Conservation (phyloP, 2,888 invertebrate genomes). For the Mesodorylaimus sp. region DNA sequence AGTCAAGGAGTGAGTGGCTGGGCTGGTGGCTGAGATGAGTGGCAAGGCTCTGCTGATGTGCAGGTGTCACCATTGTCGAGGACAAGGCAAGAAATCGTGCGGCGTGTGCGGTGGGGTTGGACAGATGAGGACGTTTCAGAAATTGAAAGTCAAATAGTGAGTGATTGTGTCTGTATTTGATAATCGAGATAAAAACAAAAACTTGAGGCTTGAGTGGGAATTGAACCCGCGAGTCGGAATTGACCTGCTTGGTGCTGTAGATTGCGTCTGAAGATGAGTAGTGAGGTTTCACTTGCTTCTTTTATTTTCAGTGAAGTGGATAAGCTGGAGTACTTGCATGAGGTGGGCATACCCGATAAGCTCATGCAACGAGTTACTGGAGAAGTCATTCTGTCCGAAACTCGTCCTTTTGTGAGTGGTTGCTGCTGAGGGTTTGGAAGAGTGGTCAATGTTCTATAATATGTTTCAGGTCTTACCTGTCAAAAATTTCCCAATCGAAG, state of each 20-base stretch:
- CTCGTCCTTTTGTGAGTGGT: slow-evolving; percentile 19
- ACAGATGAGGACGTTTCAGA: slow-evolving; percentile 19
- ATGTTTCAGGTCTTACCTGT: slow-evolving; percentile 23
- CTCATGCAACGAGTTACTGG: slow-evolving; percentile 16
- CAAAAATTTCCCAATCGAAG: slow-evolving; percentile 19
- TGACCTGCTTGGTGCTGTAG: too few relatives aligned
- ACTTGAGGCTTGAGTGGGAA: too few relatives aligned
- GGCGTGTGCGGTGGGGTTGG: slow-evolving; percentile 25
- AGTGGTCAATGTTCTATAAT: neutral
- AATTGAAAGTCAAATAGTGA: slow-evolving; percentile 26
- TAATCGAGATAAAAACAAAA: neutral
- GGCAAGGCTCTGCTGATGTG: too few relatives aligned
- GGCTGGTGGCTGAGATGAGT: neutral
- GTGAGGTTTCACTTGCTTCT: too few relatives aligned
- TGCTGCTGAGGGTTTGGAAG: neutral
- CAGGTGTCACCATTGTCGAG: slow-evolving; percentile 27
- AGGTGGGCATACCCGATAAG: slow-evolving; percentile 21
- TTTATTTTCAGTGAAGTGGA: slow-evolving; percentile 24
- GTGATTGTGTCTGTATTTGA: neutral
- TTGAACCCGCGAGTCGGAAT: too few relatives aligned
- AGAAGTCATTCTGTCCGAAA: slow-evolving; percentile 11
- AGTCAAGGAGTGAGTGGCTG: slow-evolving; percentile 5
- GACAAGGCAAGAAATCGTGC: slow-evolving; percentile 26
- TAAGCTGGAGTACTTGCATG: slow-evolving; percentile 20
- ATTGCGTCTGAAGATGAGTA: too few relatives aligned